A percentile compares a stretch with the other conserved stretches of the same genome.
Conservation (phyloP, 2,113 vertebrate species). For the Geococcyx californianus region DNA sequence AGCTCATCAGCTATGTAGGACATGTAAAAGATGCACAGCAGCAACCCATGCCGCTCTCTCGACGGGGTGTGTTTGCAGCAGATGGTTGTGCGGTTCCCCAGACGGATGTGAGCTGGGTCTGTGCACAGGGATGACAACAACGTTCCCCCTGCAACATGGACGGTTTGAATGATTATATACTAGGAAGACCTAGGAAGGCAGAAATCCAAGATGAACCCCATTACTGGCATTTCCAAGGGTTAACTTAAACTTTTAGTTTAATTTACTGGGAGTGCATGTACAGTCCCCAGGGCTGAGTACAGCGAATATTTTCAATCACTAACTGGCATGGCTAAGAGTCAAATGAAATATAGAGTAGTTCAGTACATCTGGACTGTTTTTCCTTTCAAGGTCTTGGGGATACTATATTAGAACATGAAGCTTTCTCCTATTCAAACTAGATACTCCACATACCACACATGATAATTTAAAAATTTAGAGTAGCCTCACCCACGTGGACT, state of each 20-base stretch:
- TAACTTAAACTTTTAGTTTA: neutral
- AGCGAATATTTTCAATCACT: neutral
- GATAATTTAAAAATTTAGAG: neutral
- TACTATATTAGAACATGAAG: neutral
- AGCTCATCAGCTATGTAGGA: neutral
- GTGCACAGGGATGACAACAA: neutral
- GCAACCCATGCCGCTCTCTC: neutral
- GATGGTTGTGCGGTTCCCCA: neutral
- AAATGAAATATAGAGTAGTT: neutral
- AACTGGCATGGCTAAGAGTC: neutral
- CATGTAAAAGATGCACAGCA: neutral
- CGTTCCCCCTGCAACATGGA: neutral
- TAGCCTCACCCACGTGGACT: rapidly evolving
- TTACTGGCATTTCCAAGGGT: neutral
- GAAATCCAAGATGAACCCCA: neutral
- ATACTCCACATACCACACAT: neutral
- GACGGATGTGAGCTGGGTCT: neutral
- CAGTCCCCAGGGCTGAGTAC: neutral
- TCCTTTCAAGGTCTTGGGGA: neutral
- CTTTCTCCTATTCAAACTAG: neutral
- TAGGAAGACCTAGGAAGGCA: neutral
- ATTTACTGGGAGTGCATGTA: neutral
- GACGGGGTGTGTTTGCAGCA: neutral
- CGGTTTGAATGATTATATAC: neutral
- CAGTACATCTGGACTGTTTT: neutral